These are phyloP conservation scores for Diachasmimorpha longicaudata DNA, from an alignment of 1,140 invertebrate species.

Conservation along the genomic window DNA sequence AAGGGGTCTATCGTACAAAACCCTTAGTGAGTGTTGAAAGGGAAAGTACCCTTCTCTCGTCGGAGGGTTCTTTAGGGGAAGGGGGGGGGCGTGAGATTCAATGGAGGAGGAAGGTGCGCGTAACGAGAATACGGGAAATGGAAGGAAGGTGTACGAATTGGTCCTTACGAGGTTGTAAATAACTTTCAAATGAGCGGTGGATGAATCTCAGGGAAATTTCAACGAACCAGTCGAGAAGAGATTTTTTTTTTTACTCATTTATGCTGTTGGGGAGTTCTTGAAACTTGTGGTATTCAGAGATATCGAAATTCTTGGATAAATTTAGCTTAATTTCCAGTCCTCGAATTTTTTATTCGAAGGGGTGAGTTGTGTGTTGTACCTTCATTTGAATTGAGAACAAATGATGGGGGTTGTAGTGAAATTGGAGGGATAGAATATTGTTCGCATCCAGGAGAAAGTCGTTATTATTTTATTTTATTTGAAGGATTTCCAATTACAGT, in stretches of 20 bases:
- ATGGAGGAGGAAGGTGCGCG: not conserved
- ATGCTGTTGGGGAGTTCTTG: not conserved
- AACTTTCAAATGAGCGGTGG: slow-evolving; percentile 4
- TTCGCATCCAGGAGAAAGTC: too few species aligned
- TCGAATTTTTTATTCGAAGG: too few species aligned
- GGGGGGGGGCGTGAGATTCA: not conserved
- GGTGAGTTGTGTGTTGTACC: too few species aligned
- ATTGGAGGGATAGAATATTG: too few species aligned
- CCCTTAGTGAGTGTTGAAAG: not conserved
- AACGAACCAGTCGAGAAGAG: too few species aligned
- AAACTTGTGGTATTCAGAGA: not conserved
- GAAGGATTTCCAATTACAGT: not conserved
- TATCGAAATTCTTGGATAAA: not conserved
- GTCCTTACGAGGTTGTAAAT: not conserved
- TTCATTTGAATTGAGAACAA: too few species aligned
- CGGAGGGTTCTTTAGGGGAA: not conserved
- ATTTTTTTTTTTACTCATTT: not conserved
- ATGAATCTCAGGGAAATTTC: not conserved
- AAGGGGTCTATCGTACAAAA: not conserved
- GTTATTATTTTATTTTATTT: not conserved
- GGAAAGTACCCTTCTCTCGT: not conserved
- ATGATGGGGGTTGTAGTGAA: too few species aligned
- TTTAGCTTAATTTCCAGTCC: not conserved
- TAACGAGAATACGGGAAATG: slow-evolving; percentile 8
- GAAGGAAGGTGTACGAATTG: not conserved